Conservation (phyloP, 2,113 vertebrate species). For the Alethe diademata region DNA sequence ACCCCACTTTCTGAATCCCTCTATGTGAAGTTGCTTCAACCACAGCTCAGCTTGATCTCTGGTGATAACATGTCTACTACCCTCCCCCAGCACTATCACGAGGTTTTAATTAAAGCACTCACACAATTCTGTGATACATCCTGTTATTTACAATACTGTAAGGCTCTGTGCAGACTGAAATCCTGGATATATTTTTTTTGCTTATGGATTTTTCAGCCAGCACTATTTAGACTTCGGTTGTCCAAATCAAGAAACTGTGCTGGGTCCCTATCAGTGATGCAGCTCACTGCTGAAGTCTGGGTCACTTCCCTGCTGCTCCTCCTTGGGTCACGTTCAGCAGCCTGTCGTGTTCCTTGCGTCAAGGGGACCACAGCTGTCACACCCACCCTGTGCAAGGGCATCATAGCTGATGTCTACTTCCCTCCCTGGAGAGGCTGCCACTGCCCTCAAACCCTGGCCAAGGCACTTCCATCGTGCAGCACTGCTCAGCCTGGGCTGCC, state of each 20-base stretch:
- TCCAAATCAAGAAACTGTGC: neutral
- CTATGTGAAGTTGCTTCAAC: neutral
- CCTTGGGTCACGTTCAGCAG: neutral
- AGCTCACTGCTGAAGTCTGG: neutral
- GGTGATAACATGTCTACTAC: neutral
- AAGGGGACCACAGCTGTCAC: neutral
- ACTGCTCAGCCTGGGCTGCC: neutral
- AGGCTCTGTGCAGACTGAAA: neutral
- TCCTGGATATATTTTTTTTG: neutral
- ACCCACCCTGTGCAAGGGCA: neutral
- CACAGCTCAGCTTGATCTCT: neutral
- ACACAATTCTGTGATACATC: accelerated
- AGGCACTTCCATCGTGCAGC: neutral
- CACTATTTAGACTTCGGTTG: neutral
- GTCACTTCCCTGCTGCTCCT: neutral
- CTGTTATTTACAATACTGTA: neutral
- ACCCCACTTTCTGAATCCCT: neutral
- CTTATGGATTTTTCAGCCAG: neutral
- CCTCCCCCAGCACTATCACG: neutral
- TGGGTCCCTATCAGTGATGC: neutral
- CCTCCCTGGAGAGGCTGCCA: neutral
- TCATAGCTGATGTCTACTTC: neutral
- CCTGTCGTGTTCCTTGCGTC: neutral
- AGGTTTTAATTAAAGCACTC: neutral
- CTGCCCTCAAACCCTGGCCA: neutral